phyloP scores from a whole-genome alignment of 2,113 vertebrate species.

The Sus scrofa region DNA sequence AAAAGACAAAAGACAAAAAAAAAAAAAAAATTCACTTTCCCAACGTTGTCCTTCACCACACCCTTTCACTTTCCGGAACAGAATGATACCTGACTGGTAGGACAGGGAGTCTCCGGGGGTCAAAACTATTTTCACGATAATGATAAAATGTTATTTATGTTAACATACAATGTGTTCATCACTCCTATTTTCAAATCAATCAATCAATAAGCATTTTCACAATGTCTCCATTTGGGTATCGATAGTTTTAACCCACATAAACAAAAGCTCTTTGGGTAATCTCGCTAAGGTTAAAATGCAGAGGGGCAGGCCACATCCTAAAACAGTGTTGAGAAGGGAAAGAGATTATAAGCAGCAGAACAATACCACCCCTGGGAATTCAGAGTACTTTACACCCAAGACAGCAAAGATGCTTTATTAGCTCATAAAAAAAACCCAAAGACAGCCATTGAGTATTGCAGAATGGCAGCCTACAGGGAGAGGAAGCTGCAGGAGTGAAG shows the following conservation, averaged over 20 bases:
- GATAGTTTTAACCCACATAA: slow-evolving; percentile 67
- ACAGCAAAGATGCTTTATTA: background rate
- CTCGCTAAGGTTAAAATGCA: background rate
- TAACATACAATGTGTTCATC: background rate
- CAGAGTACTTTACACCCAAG: background rate
- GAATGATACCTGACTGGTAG: background rate
- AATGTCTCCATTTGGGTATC: background rate
- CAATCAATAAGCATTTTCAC: background rate
- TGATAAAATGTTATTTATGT: background rate
- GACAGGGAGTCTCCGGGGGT: background rate
- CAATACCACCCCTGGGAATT: background rate
- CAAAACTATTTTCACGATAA: slow-evolving; percentile 12
- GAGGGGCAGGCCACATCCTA: background rate
- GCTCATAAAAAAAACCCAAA: too few relatives aligned
- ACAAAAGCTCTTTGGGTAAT: slow-evolving; percentile 58
- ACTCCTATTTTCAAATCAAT: background rate
- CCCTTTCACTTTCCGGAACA: background rate
- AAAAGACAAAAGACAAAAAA: too few relatives aligned
- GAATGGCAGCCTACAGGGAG: accelerated
- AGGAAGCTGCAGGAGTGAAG: background rate
- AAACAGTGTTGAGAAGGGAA: background rate
- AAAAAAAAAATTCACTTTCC: background rate
- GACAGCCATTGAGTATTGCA: accelerated
- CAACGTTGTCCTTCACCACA: background rate
- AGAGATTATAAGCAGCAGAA: background rate